These are phyloP conservation scores for Onthophagus taurus DNA, from an alignment of 1,140 invertebrate species.

Conservation along the genomic window DNA sequence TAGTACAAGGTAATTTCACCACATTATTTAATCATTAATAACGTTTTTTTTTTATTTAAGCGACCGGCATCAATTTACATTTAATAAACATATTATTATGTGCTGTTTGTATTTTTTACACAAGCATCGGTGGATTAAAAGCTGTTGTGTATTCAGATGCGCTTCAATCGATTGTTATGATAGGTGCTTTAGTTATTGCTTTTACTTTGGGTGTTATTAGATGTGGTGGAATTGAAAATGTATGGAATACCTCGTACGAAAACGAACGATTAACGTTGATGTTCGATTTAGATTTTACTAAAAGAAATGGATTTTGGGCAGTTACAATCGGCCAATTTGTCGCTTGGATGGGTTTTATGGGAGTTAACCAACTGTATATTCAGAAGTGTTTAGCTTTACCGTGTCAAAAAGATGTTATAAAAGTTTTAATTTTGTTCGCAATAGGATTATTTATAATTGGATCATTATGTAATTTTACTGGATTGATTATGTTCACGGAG, in stretches of 20 bases:
- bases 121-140: conserved; percentile 60
- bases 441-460: conserved; percentile 37
- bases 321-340: conserved; percentile 45
- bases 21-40: not conserved
- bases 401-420: conserved; percentile 42
- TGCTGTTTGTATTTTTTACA: conserved; percentile 65
- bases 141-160: conserved; percentile 64
- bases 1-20: conserved; percentile 52
- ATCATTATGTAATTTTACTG: conserved; percentile 34
- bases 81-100: conserved; percentile 57
- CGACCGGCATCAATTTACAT: conserved; percentile 55
- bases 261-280: no score
- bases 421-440: conserved; percentile 40
- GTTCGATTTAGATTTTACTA: conserved; percentile 42
- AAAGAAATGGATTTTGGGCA: conserved; percentile 47
- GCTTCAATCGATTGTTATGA: conserved; percentile 54
- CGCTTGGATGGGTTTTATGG: conserved; percentile 46
- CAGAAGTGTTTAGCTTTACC: conserved; percentile 48
- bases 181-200: conserved; percentile 53
- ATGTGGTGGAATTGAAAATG: conserved; percentile 50
- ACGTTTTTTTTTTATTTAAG: conserved; percentile 37
- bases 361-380: conserved; percentile 47
- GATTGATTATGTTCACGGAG: conserved; percentile 61
- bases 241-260: conserved; percentile 38
- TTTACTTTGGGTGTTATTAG: conserved; percentile 51